Evolutionary conservation across 2,797 vertebrate species (phyloP), one percentile per base, ranked within the genome.

Genomic region (Mormyrus proboscirostris): DNA sequence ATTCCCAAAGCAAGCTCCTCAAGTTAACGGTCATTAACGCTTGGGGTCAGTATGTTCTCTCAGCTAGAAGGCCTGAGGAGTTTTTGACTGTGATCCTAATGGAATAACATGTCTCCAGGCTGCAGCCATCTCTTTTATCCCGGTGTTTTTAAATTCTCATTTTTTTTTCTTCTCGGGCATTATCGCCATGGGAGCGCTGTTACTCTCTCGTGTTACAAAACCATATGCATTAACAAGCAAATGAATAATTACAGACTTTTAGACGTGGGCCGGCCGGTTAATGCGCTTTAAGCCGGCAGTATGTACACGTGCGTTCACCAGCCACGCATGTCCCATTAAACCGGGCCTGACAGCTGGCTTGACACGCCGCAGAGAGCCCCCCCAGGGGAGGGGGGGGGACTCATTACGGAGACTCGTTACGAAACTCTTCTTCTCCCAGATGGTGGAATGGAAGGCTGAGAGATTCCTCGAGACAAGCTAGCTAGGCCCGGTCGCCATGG

Each of bases 401-500:
- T 89, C 90, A 90, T 89, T 90, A 89, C 33, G 1, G 69, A 51
- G 6, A 9, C 33, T n/a, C 53, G 82, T 90, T 76, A 89, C 59
- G 50, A 90, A 55, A 41, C 22, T 91, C 53, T 91, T 89, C 86
- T 9, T 55, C 85, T 88, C 88, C 91, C 79, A 86, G 69, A 90
- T 57, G 49, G 59, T 29, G 69, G 88, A 73, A 47, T 55, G 84
- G 86, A 91, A 90, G 87, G 69, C 91, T 49, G 47, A 25, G 38
- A 90, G 88, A 90, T 90, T 92, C 88, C 89, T 91, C 89, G 89
- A 88, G 76, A 89, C 87, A 83, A 86, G 90, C 86, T 76, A 87
- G 89, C 88, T 76, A 51, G 89, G 5, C 73, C 83, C 90, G 90
- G 92, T 92, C 91, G 91, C 91, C 90, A 90, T 93, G 91, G 91